These are phyloP conservation scores for Chaunax sp. DNA, from an alignment of 2,797 vertebrate genomes.

Conservation along the genomic window DNA sequence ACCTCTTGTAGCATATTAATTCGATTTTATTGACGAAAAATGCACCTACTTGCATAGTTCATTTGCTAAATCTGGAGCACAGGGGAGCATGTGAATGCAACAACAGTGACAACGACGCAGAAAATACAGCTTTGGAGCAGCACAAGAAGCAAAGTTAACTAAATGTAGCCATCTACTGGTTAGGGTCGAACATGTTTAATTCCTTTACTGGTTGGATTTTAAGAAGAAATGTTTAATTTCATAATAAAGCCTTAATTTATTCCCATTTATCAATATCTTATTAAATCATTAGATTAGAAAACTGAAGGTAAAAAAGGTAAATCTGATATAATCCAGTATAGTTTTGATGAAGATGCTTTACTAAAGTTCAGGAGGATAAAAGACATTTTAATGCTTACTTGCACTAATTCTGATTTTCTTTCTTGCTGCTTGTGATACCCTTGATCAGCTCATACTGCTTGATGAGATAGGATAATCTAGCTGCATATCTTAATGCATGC, in stretches of 20 bases:
- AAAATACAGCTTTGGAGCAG: constrained; percentile 43
- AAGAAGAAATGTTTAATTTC: no score
- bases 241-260: no score
- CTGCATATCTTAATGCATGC: not conserved
- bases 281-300: no score
- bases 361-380: not conserved
- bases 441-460: constrained; percentile 7
- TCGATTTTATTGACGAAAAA: not conserved
- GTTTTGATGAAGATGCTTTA: not conserved
- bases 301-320: no score
- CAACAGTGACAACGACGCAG: constrained; percentile 36
- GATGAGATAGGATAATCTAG: constrained; percentile 1
- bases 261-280: no score
- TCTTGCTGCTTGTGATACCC: not conserved
- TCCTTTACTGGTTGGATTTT: no score
- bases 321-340: no score
- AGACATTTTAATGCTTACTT: constrained; percentile 1
- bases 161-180: no score
- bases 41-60: rapidly evolving
- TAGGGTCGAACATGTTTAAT: no score
- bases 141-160: not conserved
- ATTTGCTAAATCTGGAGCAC: rapidly evolving
- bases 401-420: not conserved
- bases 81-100: constrained; percentile 36
- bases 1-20: rapidly evolving